Evolutionary conservation across 2,797 vertebrate species (phyloP).

Genomic region (Cirrhinus mrigala): DNA sequence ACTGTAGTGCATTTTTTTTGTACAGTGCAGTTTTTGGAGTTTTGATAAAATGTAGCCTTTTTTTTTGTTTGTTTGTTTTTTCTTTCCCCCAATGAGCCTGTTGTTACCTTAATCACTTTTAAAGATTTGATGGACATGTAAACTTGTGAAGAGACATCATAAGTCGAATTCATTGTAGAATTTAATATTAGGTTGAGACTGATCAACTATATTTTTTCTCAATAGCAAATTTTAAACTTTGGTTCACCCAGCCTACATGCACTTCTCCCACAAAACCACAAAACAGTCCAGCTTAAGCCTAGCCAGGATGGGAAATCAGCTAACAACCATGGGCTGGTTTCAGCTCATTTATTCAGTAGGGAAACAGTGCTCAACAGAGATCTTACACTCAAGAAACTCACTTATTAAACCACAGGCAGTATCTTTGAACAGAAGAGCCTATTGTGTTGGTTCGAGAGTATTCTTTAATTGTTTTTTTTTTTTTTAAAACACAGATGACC

Average conservation of each 20-base stretch:
- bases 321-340: background rate
- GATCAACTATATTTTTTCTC: background rate
- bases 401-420: background rate
- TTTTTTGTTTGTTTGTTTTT: too few relatives aligned
- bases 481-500: constrained; percentile 45
- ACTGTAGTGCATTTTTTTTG: too few relatives aligned
- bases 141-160: too few relatives aligned
- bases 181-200: background rate
- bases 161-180: too few relatives aligned
- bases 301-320: background rate
- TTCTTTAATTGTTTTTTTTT: background rate
- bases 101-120: too few relatives aligned
- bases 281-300: background rate
- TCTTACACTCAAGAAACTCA: background rate
- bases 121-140: too few relatives aligned
- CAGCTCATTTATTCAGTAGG: background rate
- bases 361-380: background rate
- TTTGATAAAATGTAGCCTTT: too few relatives aligned
- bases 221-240: background rate
- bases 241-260: too few relatives aligned
- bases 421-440: background rate
- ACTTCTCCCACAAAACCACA: too few relatives aligned
- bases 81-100: too few relatives aligned
- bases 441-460: background rate
- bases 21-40: too few relatives aligned